Evolutionary conservation across 2,797 vertebrate genomes (phyloP).

Genomic region (Acrocephalus scirpaceus): DNA sequence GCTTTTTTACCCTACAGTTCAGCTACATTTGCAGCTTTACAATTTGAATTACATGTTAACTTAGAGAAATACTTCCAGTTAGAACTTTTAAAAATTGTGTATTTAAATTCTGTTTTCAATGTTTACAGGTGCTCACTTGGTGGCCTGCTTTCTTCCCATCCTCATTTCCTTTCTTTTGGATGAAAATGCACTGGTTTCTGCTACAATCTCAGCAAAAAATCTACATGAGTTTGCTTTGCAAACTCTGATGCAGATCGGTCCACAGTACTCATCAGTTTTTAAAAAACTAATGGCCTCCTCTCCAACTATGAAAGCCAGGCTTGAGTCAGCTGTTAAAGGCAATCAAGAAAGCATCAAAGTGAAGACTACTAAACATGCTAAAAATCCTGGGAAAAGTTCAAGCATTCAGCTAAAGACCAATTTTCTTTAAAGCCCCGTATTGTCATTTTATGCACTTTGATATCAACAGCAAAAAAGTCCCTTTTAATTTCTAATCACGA

Average conservation of each 20-base stretch:
- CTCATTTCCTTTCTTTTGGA: constrained; percentile 93
- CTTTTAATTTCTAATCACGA: not conserved
- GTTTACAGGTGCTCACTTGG: constrained; percentile 82
- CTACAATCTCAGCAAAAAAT: constrained; percentile 75
- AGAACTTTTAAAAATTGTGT: not conserved
- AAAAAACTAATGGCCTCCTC: constrained; percentile 85
- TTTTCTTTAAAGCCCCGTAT: constrained; percentile 73
- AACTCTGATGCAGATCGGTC: constrained; percentile 89
- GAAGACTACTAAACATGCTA: constrained; percentile 74
- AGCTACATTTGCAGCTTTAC: not conserved
- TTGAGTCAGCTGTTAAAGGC: constrained; percentile 89
- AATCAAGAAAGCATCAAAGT: constrained; percentile 86
- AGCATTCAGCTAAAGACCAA: constrained; percentile 92
- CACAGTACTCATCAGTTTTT: constrained; percentile 85
- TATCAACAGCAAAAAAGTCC: constrained; percentile 14
- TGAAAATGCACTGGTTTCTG: constrained; percentile 86
- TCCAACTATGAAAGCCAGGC: constrained; percentile 87
- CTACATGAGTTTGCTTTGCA: constrained; percentile 89
- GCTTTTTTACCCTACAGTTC: not conserved
- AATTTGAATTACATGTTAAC: not conserved
- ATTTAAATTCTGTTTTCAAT: constrained; percentile 16
- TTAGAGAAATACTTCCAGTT: not conserved
- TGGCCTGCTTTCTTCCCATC: constrained; percentile 84
- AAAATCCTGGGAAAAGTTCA: constrained; percentile 77
- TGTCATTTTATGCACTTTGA: constrained; percentile 24